phyloP scores from a whole-genome alignment of 2,797 vertebrate species.

The Remorina albescens region DNA sequence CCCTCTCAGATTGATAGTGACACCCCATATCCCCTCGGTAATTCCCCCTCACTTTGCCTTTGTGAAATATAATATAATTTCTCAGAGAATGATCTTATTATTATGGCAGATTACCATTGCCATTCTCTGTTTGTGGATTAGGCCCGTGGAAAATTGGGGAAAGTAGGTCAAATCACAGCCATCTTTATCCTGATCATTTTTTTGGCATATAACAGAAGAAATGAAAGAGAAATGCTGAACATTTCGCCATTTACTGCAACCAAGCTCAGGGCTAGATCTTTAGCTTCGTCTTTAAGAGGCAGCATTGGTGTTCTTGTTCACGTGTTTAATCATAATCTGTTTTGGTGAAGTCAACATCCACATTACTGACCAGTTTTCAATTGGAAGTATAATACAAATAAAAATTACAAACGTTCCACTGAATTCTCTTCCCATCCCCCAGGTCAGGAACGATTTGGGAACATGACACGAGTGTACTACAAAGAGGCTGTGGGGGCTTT shows the following conservation, averaged over 20 bases:
- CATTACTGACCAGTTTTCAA: background rate
- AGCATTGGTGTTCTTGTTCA: constrained; percentile 3
- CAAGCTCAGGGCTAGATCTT: constrained; percentile 2
- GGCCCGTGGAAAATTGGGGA: constrained; percentile 41
- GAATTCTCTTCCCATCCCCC: constrained; percentile 41
- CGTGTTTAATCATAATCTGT: background rate
- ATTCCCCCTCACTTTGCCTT: constrained; percentile 46
- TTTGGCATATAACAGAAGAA: constrained; percentile 21
- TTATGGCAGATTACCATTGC: constrained; percentile 57
- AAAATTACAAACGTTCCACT: constrained; percentile 19
- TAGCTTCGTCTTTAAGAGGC: background rate
- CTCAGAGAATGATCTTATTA: constrained; percentile 56
- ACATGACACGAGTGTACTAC: constrained; percentile 99
- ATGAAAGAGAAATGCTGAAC: background rate
- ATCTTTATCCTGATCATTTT: constrained; percentile 5
- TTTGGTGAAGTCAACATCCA: background rate
- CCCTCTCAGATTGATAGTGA: constrained; percentile 30
- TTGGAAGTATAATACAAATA: too few species aligned
- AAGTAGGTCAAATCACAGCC: constrained; percentile 53
- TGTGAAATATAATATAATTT: constrained; percentile 58
- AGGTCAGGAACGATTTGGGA: constrained; percentile 98
- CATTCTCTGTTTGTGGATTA: constrained; percentile 52
- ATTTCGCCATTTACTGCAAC: background rate
- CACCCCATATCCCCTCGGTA: constrained; percentile 28
- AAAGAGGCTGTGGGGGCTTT: constrained; percentile 98